These are phyloP conservation scores for Opisthograptis luteolata DNA, from an alignment of 2,888 invertebrate genomes.

Conservation along the genomic window DNA sequence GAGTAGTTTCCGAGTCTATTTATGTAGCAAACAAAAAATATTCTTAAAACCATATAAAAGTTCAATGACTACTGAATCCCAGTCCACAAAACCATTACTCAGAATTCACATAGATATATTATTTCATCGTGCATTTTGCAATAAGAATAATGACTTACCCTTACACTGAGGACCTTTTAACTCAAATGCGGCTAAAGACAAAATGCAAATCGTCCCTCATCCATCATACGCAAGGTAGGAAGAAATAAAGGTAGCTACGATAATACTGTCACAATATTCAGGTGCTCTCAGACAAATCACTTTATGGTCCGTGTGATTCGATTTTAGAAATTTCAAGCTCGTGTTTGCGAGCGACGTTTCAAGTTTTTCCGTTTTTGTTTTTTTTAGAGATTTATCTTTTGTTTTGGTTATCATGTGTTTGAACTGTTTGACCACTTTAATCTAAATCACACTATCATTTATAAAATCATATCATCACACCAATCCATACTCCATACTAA, in stretches of 20 bases:
- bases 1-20: too few relatives aligned
- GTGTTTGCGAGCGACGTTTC: conserved; percentile 53
- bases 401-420: conserved; percentile 23
- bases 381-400: too few relatives aligned
- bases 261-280: conserved; percentile 33
- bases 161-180: background rate
- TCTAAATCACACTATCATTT: too few relatives aligned
- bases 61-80: too few relatives aligned
- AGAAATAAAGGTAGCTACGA: conserved; percentile 1
- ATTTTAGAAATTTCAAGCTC: conserved; percentile 62
- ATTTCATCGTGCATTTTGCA: too few relatives aligned
- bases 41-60: too few relatives aligned
- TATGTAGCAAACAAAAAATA: too few relatives aligned
- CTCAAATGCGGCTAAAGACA: background rate
- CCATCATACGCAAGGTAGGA: conserved; percentile 9
- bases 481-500: too few relatives aligned
- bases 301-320: conserved; percentile 67
- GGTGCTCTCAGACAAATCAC: conserved; percentile 55
- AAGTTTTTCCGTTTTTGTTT: conserved; percentile 32
- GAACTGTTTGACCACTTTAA: conserved; percentile 36
- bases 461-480: too few relatives aligned
- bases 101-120: background rate
- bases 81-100: too few relatives aligned
- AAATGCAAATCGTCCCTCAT: conserved; percentile 4
- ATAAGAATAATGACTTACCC: background rate